Conservation (phyloP, 2,113 vertebrate genomes). For the Lota lota region DNA sequence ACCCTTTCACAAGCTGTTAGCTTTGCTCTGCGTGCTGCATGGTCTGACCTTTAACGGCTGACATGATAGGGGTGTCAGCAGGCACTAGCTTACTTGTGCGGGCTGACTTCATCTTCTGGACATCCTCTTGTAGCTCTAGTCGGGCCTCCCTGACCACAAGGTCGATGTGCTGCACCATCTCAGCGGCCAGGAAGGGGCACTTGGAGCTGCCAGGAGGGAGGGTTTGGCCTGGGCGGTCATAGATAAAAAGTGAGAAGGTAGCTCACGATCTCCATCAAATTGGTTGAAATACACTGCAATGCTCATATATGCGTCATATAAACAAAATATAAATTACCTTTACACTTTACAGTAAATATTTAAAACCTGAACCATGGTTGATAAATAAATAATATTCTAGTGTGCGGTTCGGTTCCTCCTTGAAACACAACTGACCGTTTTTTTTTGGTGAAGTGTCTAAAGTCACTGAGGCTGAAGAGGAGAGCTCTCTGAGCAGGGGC, state of each 20-base stretch:
- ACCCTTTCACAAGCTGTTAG: no score
- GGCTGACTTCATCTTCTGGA: conserved; percentile 75
- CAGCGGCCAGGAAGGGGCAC: conserved; percentile 87
- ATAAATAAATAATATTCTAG: no score
- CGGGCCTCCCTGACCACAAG: conserved; percentile 82
- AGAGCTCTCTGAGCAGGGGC: conserved; percentile 67
- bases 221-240: conserved; percentile 49
- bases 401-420: neutral
- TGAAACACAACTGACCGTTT: conserved; percentile 65
- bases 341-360: no score
- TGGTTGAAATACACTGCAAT: neutral
- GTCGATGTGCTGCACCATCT: conserved; percentile 82
- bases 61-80: no score
- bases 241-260: conserved; percentile 37
- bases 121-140: conserved; percentile 85
- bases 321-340: neutral
- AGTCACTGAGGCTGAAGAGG: conserved; percentile 68
- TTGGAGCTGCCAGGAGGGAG: conserved; percentile 70
- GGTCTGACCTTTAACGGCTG: no score
- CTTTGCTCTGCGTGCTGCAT: no score
- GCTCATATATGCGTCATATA: neutral
- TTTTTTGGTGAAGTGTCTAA: conserved; percentile 57
- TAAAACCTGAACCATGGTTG: no score
- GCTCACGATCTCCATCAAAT: conserved; percentile 18
- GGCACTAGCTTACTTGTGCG: conserved; percentile 67